Evolutionary conservation across 2,888 invertebrate genomes (phyloP).

Genomic region (Ceramica pisi): DNA sequence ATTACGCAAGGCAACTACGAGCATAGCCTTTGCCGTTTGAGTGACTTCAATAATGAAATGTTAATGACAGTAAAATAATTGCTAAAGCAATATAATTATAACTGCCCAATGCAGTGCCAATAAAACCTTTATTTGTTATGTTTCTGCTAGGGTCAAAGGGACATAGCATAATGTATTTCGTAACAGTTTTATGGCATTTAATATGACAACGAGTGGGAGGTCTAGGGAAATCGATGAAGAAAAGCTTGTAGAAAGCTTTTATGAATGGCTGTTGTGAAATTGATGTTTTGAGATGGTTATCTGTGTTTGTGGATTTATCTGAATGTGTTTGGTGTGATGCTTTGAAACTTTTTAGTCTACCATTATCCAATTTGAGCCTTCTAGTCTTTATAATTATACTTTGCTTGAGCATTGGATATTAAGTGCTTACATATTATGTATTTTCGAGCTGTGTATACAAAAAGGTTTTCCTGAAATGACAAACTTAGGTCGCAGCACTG

Average conservation of each 20-base stretch:
- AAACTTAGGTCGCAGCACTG: no score
- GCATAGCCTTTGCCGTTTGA: no score
- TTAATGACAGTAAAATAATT: not conserved
- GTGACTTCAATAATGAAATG: not conserved
- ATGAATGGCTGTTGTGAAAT: slow-evolving; percentile 50
- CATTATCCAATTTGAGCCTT: no score
- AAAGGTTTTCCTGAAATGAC: no score
- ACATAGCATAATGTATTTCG: slow-evolving; percentile 27
- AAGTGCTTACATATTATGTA: no score
- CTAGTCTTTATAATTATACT: no score
- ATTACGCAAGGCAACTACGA: no score
- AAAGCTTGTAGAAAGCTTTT: slow-evolving; percentile 58
- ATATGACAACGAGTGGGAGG: slow-evolving; percentile 52
- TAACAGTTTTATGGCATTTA: slow-evolving; percentile 45
- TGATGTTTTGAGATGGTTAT: not conserved
- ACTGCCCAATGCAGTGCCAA: not conserved
- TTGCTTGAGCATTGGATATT: no score
- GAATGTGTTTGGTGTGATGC: not conserved
- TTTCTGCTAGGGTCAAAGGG: slow-evolving; percentile 30
- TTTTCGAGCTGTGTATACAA: no score
- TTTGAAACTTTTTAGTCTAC: not conserved
- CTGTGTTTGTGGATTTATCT: not conserved
- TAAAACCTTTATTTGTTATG: slow-evolving; percentile 5
- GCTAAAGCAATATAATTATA: slow-evolving; percentile 6
- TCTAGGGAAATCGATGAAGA: slow-evolving; percentile 50